Percentiles rank a stretch among this genome's conserved stretches.
Conservation (phyloP, 2,113 vertebrate species). For the Calidris pygmaea region DNA sequence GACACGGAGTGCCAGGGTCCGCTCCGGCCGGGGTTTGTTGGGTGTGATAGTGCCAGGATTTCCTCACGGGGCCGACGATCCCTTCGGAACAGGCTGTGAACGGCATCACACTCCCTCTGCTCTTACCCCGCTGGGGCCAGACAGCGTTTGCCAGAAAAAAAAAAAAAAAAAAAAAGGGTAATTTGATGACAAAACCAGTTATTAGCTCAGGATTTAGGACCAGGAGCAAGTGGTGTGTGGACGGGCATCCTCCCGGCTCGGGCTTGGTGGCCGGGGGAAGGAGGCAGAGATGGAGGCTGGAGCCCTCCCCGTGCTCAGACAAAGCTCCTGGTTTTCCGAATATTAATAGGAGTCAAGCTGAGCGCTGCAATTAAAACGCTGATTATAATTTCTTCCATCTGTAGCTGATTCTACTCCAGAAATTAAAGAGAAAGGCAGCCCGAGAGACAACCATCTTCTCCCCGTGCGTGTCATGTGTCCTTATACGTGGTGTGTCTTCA, state of each 20-base stretch:
- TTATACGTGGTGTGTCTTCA: accelerated
- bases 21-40: neutral
- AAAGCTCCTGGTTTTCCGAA: constrained; percentile 20
- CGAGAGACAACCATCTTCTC: neutral
- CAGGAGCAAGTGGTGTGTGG: accelerated
- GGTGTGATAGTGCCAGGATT: neutral
- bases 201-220: neutral
- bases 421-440: neutral
- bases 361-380: constrained; percentile 68
- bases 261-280: neutral
- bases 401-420: constrained; percentile 42
- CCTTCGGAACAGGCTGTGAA: neutral
- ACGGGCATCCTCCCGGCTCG: neutral
- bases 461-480: accelerated
- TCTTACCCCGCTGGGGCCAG: accelerated
- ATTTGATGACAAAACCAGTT: neutral
- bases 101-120: accelerated
- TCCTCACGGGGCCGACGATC: accelerated
- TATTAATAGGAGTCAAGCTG: constrained; percentile 73
- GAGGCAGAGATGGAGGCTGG: neutral
- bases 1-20: accelerated
- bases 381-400: constrained; percentile 67
- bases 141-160: neutral
- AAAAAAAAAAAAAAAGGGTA: neutral
- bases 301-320: neutral